These are phyloP conservation scores for Orthonychiurus folsomi DNA, from an alignment of 2,888 invertebrate species.

Conservation along the genomic window DNA sequence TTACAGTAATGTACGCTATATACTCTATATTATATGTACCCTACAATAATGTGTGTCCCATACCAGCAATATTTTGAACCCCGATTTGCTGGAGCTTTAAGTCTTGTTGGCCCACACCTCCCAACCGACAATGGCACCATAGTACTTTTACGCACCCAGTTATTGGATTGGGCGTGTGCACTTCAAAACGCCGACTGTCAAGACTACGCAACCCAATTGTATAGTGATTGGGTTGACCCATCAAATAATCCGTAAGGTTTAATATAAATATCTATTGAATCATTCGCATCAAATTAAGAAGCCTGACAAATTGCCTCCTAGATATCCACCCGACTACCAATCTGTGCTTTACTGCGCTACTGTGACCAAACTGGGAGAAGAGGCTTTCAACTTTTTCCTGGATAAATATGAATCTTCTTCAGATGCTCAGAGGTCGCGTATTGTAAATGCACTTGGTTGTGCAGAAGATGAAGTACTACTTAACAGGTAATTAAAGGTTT, in stretches of 20 bases:
- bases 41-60: no score
- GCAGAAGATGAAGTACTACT: background rate
- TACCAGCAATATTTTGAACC: constrained; percentile 1
- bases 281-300: no score
- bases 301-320: no score
- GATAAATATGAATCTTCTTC: background rate
- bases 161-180: constrained; percentile 5
- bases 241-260: background rate
- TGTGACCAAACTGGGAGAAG: background rate
- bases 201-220: background rate
- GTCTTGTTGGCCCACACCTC: background rate
- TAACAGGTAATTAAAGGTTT: background rate
- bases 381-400: background rate
- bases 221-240: background rate
- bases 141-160: background rate
- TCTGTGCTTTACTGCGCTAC: constrained; percentile 1
- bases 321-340: background rate
- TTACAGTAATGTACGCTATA: background rate
- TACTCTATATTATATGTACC: background rate
- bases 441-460: background rate
- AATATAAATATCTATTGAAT: background rate
- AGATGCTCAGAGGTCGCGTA: background rate
- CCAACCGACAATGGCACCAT: background rate
- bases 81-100: background rate
- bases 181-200: background rate